A percentile compares a stretch with the other conserved stretches of the same genome.
phyloP scores from a whole-genome alignment of 2,113 vertebrate genomes.

The Eulemur macaco region DNA sequence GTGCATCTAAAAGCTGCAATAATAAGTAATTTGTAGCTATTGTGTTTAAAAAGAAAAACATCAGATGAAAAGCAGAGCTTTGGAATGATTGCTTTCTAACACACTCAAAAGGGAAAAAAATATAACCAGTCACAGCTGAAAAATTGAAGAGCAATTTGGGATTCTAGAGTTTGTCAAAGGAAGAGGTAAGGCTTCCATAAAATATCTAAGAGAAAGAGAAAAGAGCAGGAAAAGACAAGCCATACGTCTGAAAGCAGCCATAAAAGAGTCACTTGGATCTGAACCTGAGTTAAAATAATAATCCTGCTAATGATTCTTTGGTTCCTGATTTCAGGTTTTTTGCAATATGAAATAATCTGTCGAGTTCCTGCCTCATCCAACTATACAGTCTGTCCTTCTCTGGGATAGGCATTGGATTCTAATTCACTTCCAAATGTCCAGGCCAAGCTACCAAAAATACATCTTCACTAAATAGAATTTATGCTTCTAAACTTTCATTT shows the following conservation, averaged over 20 bases:
- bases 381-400: neutral
- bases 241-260: neutral
- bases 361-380: neutral
- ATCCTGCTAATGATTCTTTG: neutral
- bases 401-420: neutral
- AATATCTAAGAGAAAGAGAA: neutral
- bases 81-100: neutral
- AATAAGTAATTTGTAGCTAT: constrained; percentile 2
- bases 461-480: neutral
- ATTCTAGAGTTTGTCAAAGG: neutral
- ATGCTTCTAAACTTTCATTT: neutral
- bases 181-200: neutral
- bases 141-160: neutral
- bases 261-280: neutral
- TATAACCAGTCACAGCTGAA: neutral
- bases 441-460: neutral
- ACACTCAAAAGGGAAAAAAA: neutral
- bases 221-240: neutral
- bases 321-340: neutral
- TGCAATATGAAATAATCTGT: neutral
- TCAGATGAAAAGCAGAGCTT: neutral
- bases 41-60: constrained; percentile 15
- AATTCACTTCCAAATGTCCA: neutral
- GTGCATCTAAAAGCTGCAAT: neutral
- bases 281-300: neutral